Conservation (phyloP, 2,113 vertebrate species). For the Podarcis raffonei region DNA sequence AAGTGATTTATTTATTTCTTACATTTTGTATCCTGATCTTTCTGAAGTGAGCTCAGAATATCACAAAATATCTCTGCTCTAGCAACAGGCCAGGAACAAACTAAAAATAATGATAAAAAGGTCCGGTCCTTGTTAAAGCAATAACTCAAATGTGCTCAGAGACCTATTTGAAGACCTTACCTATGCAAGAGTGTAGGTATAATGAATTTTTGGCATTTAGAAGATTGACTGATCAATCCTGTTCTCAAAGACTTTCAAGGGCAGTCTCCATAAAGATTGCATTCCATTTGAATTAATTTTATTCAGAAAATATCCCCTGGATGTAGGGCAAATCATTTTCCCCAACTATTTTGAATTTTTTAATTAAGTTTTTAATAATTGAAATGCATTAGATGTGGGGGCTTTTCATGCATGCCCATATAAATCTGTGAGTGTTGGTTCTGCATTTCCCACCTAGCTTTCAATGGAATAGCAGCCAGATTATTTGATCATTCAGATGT, state of each 20-base stretch:
- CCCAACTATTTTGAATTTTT: too few species aligned
- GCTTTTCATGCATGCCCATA: too few species aligned
- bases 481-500: neutral
- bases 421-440: too few species aligned
- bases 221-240: neutral
- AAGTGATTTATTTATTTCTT: neutral
- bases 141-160: neutral
- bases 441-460: too few species aligned
- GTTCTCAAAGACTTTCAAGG: neutral
- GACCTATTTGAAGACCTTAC: neutral
- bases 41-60: neutral
- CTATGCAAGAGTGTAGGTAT: neutral
- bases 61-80: neutral
- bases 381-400: too few species aligned
- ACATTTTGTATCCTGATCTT: neutral
- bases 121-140: neutral
- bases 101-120: neutral
- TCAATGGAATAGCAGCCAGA: too few species aligned
- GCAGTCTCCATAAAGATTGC: neutral
- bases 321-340: too few species aligned
- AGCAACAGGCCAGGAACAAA: neutral
- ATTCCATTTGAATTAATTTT: neutral
- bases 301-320: neutral
- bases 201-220: neutral
- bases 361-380: too few species aligned